Evolutionary conservation across 1,140 invertebrate genomes (phyloP).

Genomic region (Steinernema feltiae): DNA sequence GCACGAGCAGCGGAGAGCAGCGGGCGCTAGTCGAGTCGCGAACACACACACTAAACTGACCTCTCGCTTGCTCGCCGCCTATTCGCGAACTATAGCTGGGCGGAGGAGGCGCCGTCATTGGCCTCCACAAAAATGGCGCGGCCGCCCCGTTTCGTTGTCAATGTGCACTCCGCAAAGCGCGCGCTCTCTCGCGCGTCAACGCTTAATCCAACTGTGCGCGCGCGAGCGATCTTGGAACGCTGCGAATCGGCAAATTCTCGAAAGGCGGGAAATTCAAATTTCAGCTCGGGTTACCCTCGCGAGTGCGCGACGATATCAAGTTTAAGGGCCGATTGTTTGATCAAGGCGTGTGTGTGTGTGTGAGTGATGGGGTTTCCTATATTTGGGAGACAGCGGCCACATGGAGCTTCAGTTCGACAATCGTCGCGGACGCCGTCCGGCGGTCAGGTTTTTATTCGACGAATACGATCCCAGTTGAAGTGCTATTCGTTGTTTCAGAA

Average conservation of each 20-base stretch:
- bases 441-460: constrained; percentile 6
- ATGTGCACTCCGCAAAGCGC: neutral
- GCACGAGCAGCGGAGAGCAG: neutral
- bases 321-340: constrained; percentile 14
- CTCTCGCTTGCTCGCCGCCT: neutral
- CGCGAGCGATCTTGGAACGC: too few species aligned
- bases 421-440: neutral
- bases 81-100: too few species aligned
- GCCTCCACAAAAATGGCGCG: constrained; percentile 8
- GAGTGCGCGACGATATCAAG: neutral
- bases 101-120: neutral
- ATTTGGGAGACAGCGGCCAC: neutral
- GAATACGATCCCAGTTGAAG: neutral
- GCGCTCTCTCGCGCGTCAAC: neutral
- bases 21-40: constrained; percentile 16
- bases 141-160: constrained; percentile 4
- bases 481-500: constrained; percentile 10
- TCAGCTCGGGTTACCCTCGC: neutral
- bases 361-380: neutral
- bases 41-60: constrained; percentile 23
- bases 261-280: constrained; percentile 11
- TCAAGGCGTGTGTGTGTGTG: neutral
- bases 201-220: constrained; percentile 6
- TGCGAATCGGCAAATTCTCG: too few species aligned
- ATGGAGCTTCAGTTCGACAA: neutral